Percentiles rank a stretch among this genome's conserved stretches.
phyloP scores from a whole-genome alignment of 2,888 invertebrate genomes.

The Bombyx huttoni region DNA sequence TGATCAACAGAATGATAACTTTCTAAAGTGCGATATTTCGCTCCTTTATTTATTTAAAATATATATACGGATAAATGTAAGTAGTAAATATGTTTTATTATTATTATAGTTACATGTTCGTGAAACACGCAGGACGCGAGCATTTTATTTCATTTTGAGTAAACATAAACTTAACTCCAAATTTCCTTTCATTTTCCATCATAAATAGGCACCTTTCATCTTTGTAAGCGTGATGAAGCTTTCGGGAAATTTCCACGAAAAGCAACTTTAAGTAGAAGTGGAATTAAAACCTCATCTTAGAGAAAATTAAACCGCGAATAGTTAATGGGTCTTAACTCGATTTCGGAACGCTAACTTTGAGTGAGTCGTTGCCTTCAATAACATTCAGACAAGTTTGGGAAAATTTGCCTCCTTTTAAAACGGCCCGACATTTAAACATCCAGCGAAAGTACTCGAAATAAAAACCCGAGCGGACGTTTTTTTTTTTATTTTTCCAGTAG shows the following conservation, averaged over 20 bases:
- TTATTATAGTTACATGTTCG: no score
- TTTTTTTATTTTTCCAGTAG: conserved; percentile 16
- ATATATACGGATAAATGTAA: no score
- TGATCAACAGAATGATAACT: no score
- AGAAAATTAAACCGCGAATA: conserved; percentile 60
- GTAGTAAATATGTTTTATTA: no score
- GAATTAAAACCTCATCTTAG: conserved; percentile 55
- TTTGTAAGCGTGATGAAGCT: conserved; percentile 21
- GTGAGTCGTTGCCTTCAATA: conserved; percentile 51
- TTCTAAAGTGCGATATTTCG: no score
- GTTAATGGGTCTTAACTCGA: conserved; percentile 63
- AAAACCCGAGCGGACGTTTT: conserved; percentile 17
- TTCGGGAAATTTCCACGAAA: conserved; percentile 21
- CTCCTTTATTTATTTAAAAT: no score
- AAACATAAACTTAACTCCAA: conserved; percentile 7
- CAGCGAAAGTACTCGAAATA: conserved; percentile 22
- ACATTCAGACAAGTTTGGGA: conserved; percentile 48
- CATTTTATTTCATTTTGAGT: conserved; percentile 9
- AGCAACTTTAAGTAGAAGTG: conserved; percentile 33
- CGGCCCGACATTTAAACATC: conserved; percentile 30
- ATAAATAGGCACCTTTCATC: conserved; percentile 23
- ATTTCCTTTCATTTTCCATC: conserved; percentile 13
- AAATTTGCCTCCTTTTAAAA: conserved; percentile 48
- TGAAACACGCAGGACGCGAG: conserved; percentile 5
- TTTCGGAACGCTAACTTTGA: conserved; percentile 57